Percentiles rank a stretch among this genome's conserved stretches.
These are phyloP conservation scores for Lophotriccus pileatus DNA, from an alignment of 2,797 vertebrate species.

Conservation along the genomic window DNA sequence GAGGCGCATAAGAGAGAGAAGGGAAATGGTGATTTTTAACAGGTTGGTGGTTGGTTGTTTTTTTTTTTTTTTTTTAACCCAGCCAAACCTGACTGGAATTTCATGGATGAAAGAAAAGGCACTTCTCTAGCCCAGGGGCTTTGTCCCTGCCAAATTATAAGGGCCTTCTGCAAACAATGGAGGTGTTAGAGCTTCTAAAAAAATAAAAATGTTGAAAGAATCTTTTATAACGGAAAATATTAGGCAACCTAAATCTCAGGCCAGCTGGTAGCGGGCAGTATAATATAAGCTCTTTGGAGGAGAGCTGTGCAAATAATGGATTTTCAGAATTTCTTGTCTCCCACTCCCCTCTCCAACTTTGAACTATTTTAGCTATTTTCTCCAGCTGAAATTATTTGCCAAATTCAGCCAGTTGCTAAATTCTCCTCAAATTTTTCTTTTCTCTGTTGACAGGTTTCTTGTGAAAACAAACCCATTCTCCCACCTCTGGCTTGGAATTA, in stretches of 20 bases:
- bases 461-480: conserved; percentile 10
- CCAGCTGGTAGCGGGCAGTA: conserved; percentile 56
- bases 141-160: conserved; percentile 63
- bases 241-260: not conserved
- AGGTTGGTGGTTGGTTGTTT: not conserved
- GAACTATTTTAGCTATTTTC: conserved; percentile 57
- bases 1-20: conserved; percentile 47
- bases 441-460: not conserved
- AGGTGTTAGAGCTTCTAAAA: conserved; percentile 66
- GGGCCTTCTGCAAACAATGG: conserved; percentile 56
- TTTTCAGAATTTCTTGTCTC: conserved; percentile 41
- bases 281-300: conserved; percentile 26
- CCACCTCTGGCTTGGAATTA: not conserved
- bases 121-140: conserved; percentile 57
- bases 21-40: conserved; percentile 54
- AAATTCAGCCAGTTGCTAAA: not conserved
- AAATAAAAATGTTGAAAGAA: conserved; percentile 60
- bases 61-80: not conserved
- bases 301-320: conserved; percentile 43
- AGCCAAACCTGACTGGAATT: conserved; percentile 66
- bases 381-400: conserved; percentile 19
- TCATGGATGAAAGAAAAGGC: conserved; percentile 66
- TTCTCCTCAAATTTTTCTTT: conserved; percentile 20
- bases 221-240: conserved; percentile 66
- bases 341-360: not conserved